Evolutionary conservation across 2,797 vertebrate genomes (phyloP), one percentile per base, ranked within the genome.

Genomic region (Eremophila alpestris): DNA sequence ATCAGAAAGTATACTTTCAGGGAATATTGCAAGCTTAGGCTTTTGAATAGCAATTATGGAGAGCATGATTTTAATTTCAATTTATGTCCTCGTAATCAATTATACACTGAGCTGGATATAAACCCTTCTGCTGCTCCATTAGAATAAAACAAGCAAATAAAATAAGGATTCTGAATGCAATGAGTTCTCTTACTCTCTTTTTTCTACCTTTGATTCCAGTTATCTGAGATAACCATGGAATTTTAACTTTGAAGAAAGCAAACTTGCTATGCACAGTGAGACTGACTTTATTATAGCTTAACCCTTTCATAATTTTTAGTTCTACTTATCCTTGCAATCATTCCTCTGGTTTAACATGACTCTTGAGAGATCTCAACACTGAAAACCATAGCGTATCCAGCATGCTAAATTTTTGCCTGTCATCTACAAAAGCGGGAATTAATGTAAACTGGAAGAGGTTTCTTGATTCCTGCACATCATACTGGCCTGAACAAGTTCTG

Each of bases 31-130:
- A 69, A 58, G 41, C 41, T 75, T 59, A 64, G 73, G n/a, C 29
- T 83, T 92, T 94, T 69, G 55, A 75, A 81, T 41, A 83, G 58
- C 54, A 83, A 89, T 87, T 89, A 89, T 40, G 46, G 21, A 82
- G 41, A 60, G 22, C 55, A 83, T 88, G 69, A 90, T 67, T 93
- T 90, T 89, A 48, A 77, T 94, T 93, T 87, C 23, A 48, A 10
- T 93, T 90, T 87, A 62, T 78, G 58, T 93, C 46, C 65, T 87
- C 19, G 49, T 76, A 86, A 78, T 92, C 46, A 92, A 11, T 89
- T 95, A 89, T 65, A 90, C 55, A 78, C 21, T 52, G 52, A 82
- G 45, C 55, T 86, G 52, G 48, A 75, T 22, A 83, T 22, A 51
- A 89, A 24, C 11, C 11, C 34, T 64, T 85, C 46, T 68, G 8